Percentiles rank a stretch among this genome's conserved stretches.
phyloP scores from a whole-genome alignment of 1,140 invertebrate species.

The Bombus affinis region DNA sequence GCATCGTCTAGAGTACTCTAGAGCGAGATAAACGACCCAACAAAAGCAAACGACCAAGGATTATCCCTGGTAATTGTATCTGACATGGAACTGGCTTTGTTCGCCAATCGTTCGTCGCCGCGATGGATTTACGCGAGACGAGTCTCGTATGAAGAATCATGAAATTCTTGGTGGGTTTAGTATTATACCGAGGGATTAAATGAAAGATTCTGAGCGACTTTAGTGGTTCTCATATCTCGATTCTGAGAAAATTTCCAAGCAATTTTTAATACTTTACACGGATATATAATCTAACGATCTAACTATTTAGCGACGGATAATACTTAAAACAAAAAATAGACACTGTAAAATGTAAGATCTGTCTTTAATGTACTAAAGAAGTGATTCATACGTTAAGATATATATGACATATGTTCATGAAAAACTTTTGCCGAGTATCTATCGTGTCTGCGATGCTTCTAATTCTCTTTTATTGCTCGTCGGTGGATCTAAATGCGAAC shows the following conservation, averaged over 20 bases:
- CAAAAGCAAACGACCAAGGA: conserved; percentile 28
- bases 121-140: conserved; percentile 16
- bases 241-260: no score
- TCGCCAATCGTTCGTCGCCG: neutral
- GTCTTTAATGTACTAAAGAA: neutral
- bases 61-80: conserved; percentile 39
- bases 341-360: neutral
- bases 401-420: neutral
- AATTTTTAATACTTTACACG: no score
- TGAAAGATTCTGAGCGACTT: neutral
- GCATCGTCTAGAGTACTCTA: conserved; percentile 26
- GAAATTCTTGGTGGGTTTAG: neutral
- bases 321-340: no score
- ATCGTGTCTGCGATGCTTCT: neutral
- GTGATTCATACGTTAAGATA: no score
- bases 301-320: no score
- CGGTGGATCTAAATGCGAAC: neutral
- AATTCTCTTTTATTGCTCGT: neutral
- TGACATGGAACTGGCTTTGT: neutral
- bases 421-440: neutral
- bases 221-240: no score
- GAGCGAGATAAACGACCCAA: neutral
- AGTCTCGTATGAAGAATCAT: neutral
- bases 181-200: neutral
- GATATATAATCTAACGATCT: no score